Conservation (phyloP, 2,888 invertebrate genomes). For the Microplitis deprimator region DNA sequence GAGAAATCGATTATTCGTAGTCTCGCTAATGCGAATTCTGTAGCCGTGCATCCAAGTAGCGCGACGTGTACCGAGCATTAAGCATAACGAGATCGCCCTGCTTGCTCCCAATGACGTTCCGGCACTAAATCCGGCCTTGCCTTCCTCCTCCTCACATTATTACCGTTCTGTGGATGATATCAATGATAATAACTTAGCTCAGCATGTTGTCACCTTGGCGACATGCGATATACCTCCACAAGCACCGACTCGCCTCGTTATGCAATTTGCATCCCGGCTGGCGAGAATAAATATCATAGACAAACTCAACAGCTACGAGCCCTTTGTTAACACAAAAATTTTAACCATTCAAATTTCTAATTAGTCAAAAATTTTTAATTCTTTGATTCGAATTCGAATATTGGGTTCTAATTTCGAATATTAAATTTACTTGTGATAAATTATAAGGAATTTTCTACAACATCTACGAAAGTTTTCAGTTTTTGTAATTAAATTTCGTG, state of each 20-base stretch:
- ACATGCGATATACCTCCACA: slow-evolving; percentile 47
- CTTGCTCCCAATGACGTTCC: slow-evolving; percentile 44
- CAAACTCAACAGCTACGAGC: neutral
- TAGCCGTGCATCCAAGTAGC: neutral
- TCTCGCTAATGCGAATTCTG: slow-evolving; percentile 56
- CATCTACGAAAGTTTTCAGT: too few species aligned
- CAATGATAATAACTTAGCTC: slow-evolving; percentile 53
- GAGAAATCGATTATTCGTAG: slow-evolving; percentile 61
- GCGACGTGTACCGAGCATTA: slow-evolving; percentile 42
- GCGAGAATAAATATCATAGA: neutral
- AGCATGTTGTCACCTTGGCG: slow-evolving; percentile 40
- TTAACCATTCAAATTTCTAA: too few species aligned
- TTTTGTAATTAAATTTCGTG: too few species aligned
- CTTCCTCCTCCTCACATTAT: slow-evolving; percentile 50
- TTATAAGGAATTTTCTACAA: too few species aligned
- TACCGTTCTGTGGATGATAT: slow-evolving; percentile 36
- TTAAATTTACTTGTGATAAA: too few species aligned
- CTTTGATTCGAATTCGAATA: too few species aligned
- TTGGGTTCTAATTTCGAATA: too few species aligned
- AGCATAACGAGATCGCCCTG: slow-evolving; percentile 50
- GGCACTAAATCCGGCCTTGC: slow-evolving; percentile 44
- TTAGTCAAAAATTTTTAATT: too few species aligned
- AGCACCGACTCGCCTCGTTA: slow-evolving; percentile 41
- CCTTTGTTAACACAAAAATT: neutral
- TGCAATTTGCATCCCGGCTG: slow-evolving; percentile 45